A percentile compares a stretch with the other conserved stretches of the same genome.
These are phyloP conservation scores for Drosophila anomalipes DNA, from an alignment of 2,888 invertebrate species.

Conservation along the genomic window DNA sequence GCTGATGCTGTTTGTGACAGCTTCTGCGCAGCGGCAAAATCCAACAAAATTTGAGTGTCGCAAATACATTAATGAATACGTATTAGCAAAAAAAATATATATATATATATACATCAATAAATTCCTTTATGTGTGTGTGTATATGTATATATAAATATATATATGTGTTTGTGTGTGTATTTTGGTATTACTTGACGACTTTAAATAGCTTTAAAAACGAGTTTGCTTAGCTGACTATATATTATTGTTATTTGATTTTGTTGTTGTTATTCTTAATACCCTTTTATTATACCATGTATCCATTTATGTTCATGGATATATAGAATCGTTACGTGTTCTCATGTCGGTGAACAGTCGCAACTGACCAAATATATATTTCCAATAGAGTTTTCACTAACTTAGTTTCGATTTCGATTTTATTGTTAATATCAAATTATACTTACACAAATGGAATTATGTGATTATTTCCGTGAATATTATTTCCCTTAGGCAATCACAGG, in stretches of 20 bases:
- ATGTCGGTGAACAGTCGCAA: not conserved
- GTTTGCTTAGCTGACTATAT: slow-evolving; percentile 29
- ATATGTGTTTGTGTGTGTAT: slow-evolving; percentile 12
- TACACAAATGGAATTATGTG: not conserved
- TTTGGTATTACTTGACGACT: slow-evolving; percentile 45
- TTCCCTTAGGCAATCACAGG: not conserved
- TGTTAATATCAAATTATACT: not conserved
- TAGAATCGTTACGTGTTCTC: not conserved
- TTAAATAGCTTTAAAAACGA: slow-evolving; percentile 45
- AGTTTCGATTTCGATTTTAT: not conserved
- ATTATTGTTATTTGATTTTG: slow-evolving; percentile 20
- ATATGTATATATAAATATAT: too few species aligned
- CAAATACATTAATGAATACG: slow-evolving; percentile 66
- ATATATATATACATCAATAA: not conserved
- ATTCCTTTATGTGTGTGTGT: slow-evolving; percentile 22
- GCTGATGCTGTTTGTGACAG: slow-evolving; percentile 24
- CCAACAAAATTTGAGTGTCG: slow-evolving; percentile 27
- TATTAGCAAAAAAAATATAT: slow-evolving; percentile 50
- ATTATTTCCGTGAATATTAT: not conserved
- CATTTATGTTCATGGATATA: not conserved
- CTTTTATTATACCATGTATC: not conserved
- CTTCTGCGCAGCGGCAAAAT: slow-evolving; percentile 43
- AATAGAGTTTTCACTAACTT: not conserved
- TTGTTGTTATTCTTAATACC: slow-evolving; percentile 11
- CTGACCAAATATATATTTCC: not conserved